These are phyloP conservation scores for Polymixis flavicincta DNA, from an alignment of 2,888 invertebrate genomes.

Conservation along the genomic window DNA sequence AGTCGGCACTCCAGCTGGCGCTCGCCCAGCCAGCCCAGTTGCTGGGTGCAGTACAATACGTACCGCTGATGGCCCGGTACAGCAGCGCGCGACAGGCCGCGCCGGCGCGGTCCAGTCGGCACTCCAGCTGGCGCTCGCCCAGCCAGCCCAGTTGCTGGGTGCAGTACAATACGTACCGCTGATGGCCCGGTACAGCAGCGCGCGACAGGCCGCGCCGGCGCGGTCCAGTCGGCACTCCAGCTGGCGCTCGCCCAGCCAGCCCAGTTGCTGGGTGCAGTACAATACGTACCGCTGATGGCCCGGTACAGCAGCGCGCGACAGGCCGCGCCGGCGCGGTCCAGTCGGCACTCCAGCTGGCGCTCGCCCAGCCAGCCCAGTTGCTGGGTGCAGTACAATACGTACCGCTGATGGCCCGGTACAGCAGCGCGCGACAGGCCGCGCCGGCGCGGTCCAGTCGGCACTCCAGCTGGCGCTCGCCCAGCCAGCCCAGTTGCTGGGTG, in stretches of 20 bases:
- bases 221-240: slow-evolving; percentile 98
- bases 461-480: slow-evolving; percentile 97
- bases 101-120: slow-evolving; percentile 96
- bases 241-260: slow-evolving; percentile 98
- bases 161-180: too few relatives aligned
- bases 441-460: slow-evolving; percentile 97
- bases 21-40: slow-evolving; percentile 98
- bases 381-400: too few relatives aligned
- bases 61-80: slow-evolving; percentile 99
- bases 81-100: slow-evolving; percentile 96
- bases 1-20: slow-evolving; percentile 98
- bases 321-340: slow-evolving; percentile 95
- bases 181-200: slow-evolving; percentile 98
- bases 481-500: slow-evolving; percentile 99
- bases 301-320: slow-evolving; percentile 97
- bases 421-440: slow-evolving; percentile 95
- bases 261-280: slow-evolving; percentile 98
- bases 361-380: slow-evolving; percentile 99
- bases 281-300: too few relatives aligned
- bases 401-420: slow-evolving; percentile 99
- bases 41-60: too few relatives aligned
- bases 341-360: slow-evolving; percentile 97
- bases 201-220: slow-evolving; percentile 95
- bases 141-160: slow-evolving; percentile 99
- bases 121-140: slow-evolving; percentile 97